Conservation (phyloP, 1,140 invertebrate species). For the Protaetia brevitarsis region DNA sequence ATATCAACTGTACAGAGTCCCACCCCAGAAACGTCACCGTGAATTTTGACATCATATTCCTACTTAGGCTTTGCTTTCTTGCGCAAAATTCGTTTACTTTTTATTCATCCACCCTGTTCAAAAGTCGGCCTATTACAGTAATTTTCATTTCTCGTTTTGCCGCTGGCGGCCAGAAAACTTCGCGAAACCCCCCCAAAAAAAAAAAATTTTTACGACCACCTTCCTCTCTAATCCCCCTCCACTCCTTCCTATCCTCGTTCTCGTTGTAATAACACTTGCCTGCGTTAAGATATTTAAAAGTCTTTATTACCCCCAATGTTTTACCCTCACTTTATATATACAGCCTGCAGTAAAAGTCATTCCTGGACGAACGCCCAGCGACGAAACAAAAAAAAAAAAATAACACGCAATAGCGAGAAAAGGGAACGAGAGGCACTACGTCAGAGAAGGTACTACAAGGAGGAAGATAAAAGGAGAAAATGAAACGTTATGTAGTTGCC, state of each 20-base stretch:
- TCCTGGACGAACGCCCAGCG: neutral
- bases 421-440: neutral
- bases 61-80: too few relatives aligned
- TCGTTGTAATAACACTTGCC: conserved; percentile 14
- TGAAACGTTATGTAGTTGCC: conserved; percentile 13
- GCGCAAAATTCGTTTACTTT: too few relatives aligned
- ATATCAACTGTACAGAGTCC: too few relatives aligned
- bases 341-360: conserved; percentile 12
- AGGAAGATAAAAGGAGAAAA: neutral
- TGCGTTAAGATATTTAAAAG: conserved; percentile 13
- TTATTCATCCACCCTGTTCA: too few relatives aligned
- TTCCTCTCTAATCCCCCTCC: neutral
- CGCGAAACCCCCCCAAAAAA: neutral
- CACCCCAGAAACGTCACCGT: too few relatives aligned
- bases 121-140: too few relatives aligned
- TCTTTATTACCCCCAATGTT: conserved; percentile 15
- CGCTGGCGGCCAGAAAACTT: too few relatives aligned
- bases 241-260: neutral
- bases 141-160: too few relatives aligned
- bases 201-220: conserved; percentile 6
- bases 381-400: neutral
- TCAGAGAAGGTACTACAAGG: neutral
- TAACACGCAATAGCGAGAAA: too few relatives aligned
- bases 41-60: too few relatives aligned
- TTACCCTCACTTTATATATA: conserved; percentile 15